phyloP scores from a whole-genome alignment of 2,113 vertebrate genomes.

The Guaruba guarouba region DNA sequence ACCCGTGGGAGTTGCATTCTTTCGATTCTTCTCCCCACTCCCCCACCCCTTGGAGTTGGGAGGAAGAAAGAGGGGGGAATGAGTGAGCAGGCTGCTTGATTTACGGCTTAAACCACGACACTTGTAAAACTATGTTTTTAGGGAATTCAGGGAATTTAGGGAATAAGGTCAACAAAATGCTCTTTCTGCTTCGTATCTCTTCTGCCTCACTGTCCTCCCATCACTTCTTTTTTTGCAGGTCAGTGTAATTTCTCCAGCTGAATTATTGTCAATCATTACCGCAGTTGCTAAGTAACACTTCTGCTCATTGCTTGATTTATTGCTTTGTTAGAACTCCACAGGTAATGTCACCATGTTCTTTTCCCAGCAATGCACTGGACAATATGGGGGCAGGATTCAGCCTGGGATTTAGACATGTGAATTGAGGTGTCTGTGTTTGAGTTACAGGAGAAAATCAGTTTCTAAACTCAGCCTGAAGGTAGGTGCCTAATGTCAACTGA shows the following conservation, averaged over 20 bases:
- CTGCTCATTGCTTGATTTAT: neutral
- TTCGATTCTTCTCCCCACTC: too few species aligned
- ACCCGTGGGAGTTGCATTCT: too few species aligned
- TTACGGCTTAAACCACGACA: too few species aligned
- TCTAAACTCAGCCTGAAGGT: neutral
- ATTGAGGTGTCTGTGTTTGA: neutral
- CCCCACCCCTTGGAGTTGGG: too few species aligned
- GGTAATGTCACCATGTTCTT: neutral
- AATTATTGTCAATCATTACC: neutral
- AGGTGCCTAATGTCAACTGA: neutral
- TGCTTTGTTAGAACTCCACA: neutral
- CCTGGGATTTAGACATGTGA: neutral
- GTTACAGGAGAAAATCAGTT: neutral
- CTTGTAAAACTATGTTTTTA: neutral
- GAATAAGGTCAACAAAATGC: neutral
- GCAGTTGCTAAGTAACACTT: neutral
- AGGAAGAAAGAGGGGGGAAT: too few species aligned
- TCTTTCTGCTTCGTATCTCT: neutral
- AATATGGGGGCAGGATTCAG: neutral
- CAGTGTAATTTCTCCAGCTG: neutral
- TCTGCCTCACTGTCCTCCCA: neutral
- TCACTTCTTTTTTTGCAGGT: neutral
- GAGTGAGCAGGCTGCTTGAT: too few species aligned
- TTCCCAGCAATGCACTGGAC: neutral
- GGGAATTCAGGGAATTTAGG: neutral